Percentiles rank a stretch among this genome's conserved stretches.
These are phyloP conservation scores for Bimastos eiseni DNA, from an alignment of 2,888 invertebrate genomes.

Conservation along the genomic window DNA sequence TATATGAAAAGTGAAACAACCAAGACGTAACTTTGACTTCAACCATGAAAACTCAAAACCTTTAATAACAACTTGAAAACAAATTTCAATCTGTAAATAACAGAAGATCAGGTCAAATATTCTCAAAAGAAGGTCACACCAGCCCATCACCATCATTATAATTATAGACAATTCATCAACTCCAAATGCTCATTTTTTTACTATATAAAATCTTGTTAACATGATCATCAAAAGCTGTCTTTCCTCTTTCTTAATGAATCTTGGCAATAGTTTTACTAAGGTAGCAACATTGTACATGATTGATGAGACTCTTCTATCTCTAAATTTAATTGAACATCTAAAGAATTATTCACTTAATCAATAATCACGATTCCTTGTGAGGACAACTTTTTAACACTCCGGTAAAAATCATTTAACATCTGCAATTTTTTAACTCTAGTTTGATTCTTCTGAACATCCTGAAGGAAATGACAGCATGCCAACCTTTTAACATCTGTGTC, in stretches of 20 bases:
- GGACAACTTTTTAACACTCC: not conserved
- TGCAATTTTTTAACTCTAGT: not conserved
- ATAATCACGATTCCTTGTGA: no score
- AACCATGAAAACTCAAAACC: not conserved
- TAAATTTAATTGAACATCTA: no score
- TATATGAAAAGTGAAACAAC: not conserved
- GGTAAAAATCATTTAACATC: not conserved
- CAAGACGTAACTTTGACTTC: not conserved
- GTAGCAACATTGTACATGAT: not conserved
- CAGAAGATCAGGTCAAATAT: not conserved
- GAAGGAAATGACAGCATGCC: not conserved
- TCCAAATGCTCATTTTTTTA: not conserved
- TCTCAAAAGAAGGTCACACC: not conserved
- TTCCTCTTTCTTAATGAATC: not conserved
- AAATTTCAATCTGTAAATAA: not conserved
- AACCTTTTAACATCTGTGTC: not conserved
- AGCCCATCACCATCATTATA: not conserved
- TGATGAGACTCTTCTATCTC: not conserved
- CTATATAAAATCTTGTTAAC: not conserved
- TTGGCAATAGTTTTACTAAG: not conserved
- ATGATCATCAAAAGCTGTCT: not conserved
- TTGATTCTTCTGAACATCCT: not conserved
- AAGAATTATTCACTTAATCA: constrained; percentile 3
- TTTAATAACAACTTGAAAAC: not conserved
- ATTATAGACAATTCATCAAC: no score